Evolutionary conservation across 2,888 invertebrate species (phyloP), one percentile per base, ranked within the genome.

Genomic region (Didymodactylos carnosus): DNA sequence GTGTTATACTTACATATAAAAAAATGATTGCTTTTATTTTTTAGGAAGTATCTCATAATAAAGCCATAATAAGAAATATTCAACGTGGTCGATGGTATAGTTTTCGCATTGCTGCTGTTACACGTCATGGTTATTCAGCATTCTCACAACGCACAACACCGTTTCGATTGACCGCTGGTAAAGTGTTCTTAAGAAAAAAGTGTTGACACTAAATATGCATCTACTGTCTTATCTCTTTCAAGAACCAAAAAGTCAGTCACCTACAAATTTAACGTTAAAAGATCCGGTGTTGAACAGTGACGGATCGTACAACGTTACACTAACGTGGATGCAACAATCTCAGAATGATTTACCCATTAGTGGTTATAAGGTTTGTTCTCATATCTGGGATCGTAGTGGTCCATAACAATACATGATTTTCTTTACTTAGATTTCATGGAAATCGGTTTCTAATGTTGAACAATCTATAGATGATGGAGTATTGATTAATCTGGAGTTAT

Each of bases 41-140:
- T n/a, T n/a, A n/a, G n/a, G 62, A 62, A 62, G 62, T 62, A 6
- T 62, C 62, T 11, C 62, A 62, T 19, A 62, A 29, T n/a, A 62
- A 62, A 62, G 62, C 62, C 7, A 62, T 62, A n/a, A 62, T 62
- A 62, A 62, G 62, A 62, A 62, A 62, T 35, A 62, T 62, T 62
- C 62, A 62, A 62, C 29, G 62, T 35, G 80, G 80, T 53, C 77
- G 78, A 39, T 80, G 79, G 79, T 81, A 80, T 77, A 79, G 79
- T 76, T 81, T 78, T 77, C 77, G 80, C 29, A 78, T 84, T 79
- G 82, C 81, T 23, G 80, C 82, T 10, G 81, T 82, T 71, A 80
- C 77, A 72, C 76, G 77, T 7, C 77, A 79, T 69, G 82, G 83
- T n/a, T 79, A 79, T 73, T 76, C 78, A 53, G 82, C 82, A 11